Evolutionary conservation across 2,797 vertebrate species (phyloP).

Genomic region (Smutsia temminckii): DNA sequence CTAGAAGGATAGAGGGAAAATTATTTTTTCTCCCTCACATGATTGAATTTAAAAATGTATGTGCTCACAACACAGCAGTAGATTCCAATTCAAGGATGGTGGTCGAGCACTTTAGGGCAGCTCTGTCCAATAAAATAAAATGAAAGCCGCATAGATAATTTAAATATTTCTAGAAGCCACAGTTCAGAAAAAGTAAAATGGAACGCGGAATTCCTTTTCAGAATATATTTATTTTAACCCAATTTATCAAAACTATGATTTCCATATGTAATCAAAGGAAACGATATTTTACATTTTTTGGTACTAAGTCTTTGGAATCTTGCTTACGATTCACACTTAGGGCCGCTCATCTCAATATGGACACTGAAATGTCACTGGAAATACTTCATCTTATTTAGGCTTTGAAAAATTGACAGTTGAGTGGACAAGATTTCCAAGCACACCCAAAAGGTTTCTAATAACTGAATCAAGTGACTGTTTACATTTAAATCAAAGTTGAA

Average conservation of each 20-base stretch:
- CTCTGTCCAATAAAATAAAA: neutral
- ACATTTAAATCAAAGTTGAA: neutral
- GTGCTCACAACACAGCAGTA: neutral
- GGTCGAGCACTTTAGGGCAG: neutral
- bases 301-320: neutral
- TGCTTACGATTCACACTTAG: neutral
- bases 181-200: neutral
- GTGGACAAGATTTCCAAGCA: neutral
- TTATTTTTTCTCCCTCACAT: neutral
- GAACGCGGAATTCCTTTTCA: neutral
- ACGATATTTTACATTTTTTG: neutral
- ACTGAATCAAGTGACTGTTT: neutral
- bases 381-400: neutral
- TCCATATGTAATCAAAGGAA: neutral
- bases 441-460: neutral
- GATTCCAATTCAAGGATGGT: neutral
- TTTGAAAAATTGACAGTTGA: neutral
- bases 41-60: neutral
- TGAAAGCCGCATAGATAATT: neutral
- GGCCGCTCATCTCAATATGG: neutral
- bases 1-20: neutral
- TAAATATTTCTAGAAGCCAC: neutral
- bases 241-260: neutral
- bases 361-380: neutral
- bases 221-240: neutral